Evolutionary conservation across 1,140 invertebrate genomes (phyloP).

Genomic region (Phortica variegata): DNA sequence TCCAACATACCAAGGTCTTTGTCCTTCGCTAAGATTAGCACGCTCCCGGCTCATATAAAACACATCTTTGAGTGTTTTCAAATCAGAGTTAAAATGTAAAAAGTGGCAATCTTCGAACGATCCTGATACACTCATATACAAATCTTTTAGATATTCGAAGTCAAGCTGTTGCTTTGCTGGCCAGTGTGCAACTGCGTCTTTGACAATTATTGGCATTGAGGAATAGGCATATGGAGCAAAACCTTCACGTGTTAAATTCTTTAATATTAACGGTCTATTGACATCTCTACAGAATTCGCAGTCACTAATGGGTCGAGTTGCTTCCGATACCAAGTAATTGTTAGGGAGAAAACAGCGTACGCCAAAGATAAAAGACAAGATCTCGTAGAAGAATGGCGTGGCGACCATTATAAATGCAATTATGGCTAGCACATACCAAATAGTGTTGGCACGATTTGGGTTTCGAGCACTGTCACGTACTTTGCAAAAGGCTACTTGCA

Average conservation of each 20-base stretch:
- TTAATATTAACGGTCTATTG: slow-evolving; percentile 63
- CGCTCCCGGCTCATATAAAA: slow-evolving; percentile 73
- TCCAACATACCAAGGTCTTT: slow-evolving; percentile 85
- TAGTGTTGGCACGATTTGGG: slow-evolving; percentile 35
- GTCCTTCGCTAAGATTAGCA: slow-evolving; percentile 63
- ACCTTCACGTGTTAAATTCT: slow-evolving; percentile 67
- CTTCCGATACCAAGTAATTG: slow-evolving; percentile 83
- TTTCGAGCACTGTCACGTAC: slow-evolving; percentile 31
- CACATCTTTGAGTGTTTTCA: slow-evolving; percentile 74
- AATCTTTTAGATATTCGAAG: slow-evolving; percentile 73
- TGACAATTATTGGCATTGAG: slow-evolving; percentile 78
- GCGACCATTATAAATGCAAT: slow-evolving; percentile 47
- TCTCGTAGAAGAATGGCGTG: slow-evolving; percentile 45
- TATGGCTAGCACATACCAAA: slow-evolving; percentile 46
- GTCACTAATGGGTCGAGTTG: slow-evolving; percentile 77
- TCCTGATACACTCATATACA: slow-evolving; percentile 69
- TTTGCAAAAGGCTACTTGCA: slow-evolving; percentile 46
- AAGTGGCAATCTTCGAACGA: slow-evolving; percentile 84
- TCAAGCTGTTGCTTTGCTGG: slow-evolving; percentile 70
- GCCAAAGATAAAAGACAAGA: slow-evolving; percentile 56
- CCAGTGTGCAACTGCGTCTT: slow-evolving; percentile 76
- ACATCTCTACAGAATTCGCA: slow-evolving; percentile 68
- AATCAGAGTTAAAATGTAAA: slow-evolving; percentile 84
- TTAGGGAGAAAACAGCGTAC: slow-evolving; percentile 75
- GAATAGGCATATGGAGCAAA: slow-evolving; percentile 76